Evolutionary conservation across 2,888 invertebrate species (phyloP).

Genomic region (Bellardia bayeri): DNA sequence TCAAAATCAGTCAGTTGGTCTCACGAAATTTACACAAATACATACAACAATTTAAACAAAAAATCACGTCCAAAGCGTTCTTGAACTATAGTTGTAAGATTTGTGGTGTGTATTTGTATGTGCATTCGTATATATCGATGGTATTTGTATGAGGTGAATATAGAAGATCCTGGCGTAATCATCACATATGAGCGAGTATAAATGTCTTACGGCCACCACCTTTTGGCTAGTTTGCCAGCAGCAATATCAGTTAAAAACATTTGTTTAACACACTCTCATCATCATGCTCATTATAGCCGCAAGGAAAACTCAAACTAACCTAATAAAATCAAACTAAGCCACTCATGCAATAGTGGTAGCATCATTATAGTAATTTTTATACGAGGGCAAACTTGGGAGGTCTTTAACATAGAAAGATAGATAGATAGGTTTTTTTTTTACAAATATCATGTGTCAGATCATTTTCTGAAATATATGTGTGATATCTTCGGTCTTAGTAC

Average conservation of each 20-base stretch:
- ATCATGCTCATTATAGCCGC: background rate
- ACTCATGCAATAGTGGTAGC: conserved; percentile 8
- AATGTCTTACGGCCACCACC: conserved; percentile 45
- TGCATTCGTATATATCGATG: background rate
- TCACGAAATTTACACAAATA: conserved; percentile 28
- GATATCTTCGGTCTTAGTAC: no score
- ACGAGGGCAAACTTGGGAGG: conserved; percentile 1
- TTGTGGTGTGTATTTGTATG: conserved; percentile 32
- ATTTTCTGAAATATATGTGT: no score
- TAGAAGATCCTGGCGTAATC: conserved; percentile 60
- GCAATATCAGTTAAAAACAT: background rate
- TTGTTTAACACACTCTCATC: background rate
- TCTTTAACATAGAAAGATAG: background rate
- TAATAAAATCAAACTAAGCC: background rate
- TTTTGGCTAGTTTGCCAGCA: conserved; percentile 41
- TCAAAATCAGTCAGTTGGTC: conserved; percentile 54
- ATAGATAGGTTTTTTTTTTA: no score
- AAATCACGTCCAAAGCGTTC: conserved; percentile 76
- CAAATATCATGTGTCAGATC: no score
- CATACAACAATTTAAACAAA: conserved; percentile 69
- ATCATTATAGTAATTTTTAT: background rate
- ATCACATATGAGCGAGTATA: conserved; percentile 15
- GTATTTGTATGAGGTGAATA: conserved; percentile 46
- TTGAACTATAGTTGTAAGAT: conserved; percentile 71
- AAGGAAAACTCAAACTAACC: background rate